These are phyloP conservation scores for Brachionus asplanchnoidis DNA, from an alignment of 1,140 invertebrate genomes.

Conservation along the genomic window DNA sequence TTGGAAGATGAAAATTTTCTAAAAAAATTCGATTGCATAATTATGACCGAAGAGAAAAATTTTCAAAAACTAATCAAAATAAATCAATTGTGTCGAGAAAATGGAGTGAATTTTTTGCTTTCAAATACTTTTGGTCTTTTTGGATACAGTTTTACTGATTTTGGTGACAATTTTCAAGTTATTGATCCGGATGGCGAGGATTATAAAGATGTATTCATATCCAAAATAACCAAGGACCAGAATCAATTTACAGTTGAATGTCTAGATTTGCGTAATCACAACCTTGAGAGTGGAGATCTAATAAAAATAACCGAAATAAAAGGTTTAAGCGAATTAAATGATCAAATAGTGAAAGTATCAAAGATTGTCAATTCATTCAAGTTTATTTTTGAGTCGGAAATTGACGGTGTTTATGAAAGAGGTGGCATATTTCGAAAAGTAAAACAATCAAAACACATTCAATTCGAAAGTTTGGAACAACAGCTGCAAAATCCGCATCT, in stretches of 20 bases:
- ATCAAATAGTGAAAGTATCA: constrained; percentile 36
- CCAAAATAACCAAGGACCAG: constrained; percentile 50
- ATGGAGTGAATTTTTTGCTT: constrained; percentile 49
- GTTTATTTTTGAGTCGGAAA: background rate
- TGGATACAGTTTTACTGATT: constrained; percentile 53
- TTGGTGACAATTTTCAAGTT: constrained; percentile 56
- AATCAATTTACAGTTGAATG: constrained; percentile 50
- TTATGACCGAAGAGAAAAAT: background rate
- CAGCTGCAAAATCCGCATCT: background rate
- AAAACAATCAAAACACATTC: background rate
- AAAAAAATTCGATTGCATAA: constrained; percentile 18
- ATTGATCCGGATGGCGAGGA: constrained; percentile 55
- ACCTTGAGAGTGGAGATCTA: constrained; percentile 52
- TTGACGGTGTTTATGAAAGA: background rate
- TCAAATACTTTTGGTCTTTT: constrained; percentile 56
- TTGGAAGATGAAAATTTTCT: constrained; percentile 46
- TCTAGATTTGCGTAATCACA: constrained; percentile 50
- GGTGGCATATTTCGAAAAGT: constrained; percentile 16
- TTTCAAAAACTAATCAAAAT: constrained; percentile 4
- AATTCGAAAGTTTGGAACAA: background rate
- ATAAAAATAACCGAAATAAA: constrained; percentile 55
- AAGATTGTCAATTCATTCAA: constrained; percentile 9
- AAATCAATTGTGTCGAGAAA: background rate
- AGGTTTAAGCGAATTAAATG: constrained; percentile 54
- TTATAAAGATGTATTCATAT: constrained; percentile 52